Base-by-base conservation (phyloP, 2,888 invertebrate species). In the Cancer borealis region DNA sequence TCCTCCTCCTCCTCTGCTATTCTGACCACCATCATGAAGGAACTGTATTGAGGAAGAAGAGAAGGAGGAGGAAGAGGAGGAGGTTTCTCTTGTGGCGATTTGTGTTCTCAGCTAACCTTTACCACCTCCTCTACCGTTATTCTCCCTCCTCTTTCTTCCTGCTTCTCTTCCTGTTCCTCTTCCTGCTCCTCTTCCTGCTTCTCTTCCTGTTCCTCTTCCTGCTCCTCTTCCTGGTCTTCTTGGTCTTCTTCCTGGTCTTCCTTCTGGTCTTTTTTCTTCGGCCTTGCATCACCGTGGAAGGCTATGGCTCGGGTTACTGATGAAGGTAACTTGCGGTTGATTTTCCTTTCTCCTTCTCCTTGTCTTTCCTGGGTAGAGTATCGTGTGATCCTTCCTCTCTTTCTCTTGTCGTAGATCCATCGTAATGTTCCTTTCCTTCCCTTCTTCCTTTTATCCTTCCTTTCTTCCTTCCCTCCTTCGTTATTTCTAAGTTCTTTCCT, bases 321-420 rank as follows among this genome's bases (percentile, higher is more conserved):
- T 84, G 84, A 84, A 39, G 84, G 39, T 39, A 84, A 84, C 84
- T 84, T 84, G 84, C 39, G 84, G 84, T 39, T 84, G 84, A 84
- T 84, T 39, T 84, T 84, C 84, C 84, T 84, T 30, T n/a, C 84
- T 79, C 26, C 73, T 84, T 39, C 39, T 84, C 8, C 84, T 84
- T 84, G 84, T 17, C 39, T 84, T 84, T 84, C 84, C 12, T 84
- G 84, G 39, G 30, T 14, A 84, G 39, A 14, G 84, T 84, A 39
- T 30, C 84, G 30, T 84, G 84, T 84, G 84, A 3, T 73, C 26
- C n/a, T 89, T 3, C 47, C 47, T 47, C n/a, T 26, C 47, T 47
- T 26, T 90, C 39, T 90, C 12, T 49, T 26, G 5, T 26, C 5
- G 30, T 26, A 17, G 8, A 8, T 54, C 46, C 8, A 26, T 39